Evolutionary conservation across 2,797 vertebrate genomes (phyloP).

Genomic region (Phrynocephalus forsythii): DNA sequence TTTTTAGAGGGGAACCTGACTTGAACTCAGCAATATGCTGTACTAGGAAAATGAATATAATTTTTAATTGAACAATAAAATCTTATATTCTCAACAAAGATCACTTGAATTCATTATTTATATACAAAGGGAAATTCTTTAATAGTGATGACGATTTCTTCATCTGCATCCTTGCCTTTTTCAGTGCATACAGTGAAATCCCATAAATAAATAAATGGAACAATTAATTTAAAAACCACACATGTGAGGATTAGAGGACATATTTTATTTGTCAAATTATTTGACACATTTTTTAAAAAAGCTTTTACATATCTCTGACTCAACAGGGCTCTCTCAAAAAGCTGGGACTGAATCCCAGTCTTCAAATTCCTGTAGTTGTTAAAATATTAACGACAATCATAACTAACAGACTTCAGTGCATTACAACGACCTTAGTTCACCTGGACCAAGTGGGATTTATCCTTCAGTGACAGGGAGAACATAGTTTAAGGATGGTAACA

Average conservation of each 20-base stretch:
- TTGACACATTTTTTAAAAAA: neutral
- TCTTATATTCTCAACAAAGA: neutral
- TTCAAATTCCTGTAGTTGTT: neutral
- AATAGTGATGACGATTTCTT: neutral
- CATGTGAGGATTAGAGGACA: neutral
- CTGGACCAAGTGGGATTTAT: neutral
- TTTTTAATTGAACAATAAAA: neutral
- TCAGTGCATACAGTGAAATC: neutral
- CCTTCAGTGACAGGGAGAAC: neutral
- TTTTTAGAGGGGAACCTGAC: neutral
- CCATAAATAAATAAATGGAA: neutral
- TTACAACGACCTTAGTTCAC: neutral
- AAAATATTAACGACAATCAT: neutral
- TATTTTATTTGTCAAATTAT: neutral
- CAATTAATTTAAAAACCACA: neutral
- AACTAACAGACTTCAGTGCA: neutral
- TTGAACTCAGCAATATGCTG: neutral
- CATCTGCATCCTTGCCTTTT: neutral
- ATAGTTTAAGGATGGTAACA: neutral
- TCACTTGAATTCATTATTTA: neutral
- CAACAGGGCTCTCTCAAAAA: neutral
- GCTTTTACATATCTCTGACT: neutral
- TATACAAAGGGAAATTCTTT: neutral
- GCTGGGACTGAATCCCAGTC: neutral
- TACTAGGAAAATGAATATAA: neutral